Percentiles rank a stretch among this genome's conserved stretches.
phyloP scores from a whole-genome alignment of 2,113 vertebrate species.

The Oncorhynchus tshawytscha region DNA sequence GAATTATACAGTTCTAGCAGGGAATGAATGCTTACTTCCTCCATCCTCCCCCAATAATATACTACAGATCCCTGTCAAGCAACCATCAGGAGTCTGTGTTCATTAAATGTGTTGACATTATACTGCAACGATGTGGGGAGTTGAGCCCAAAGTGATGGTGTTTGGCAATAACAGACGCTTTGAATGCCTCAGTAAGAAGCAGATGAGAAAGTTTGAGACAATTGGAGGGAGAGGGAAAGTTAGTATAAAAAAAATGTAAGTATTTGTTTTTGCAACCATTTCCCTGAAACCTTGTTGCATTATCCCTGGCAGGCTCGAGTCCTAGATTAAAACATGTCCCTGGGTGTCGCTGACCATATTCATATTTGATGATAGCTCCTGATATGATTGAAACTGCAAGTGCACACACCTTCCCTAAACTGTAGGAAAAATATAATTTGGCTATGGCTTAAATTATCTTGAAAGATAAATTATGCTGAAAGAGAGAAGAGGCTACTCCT shows the following conservation, averaged over 20 bases:
- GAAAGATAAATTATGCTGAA: no score
- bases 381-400: slow-evolving; percentile 1
- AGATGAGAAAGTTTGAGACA: slow-evolving; percentile 31
- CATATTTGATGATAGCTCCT: slow-evolving; percentile 30
- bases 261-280: slow-evolving; percentile 8
- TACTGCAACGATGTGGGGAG: slow-evolving; percentile 14
- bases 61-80: slow-evolving; percentile 6
- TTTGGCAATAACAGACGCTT: slow-evolving; percentile 20
- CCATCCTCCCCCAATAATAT: slow-evolving; percentile 19
- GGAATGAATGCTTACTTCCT: neutral
- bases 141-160: neutral
- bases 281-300: slow-evolving; percentile 14
- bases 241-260: slow-evolving; percentile 2
- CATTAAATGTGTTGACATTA: slow-evolving; percentile 47
- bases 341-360: slow-evolving; percentile 5
- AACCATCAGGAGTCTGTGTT: slow-evolving; percentile 16
- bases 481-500: no score
- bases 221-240: slow-evolving; percentile 3
- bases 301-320: slow-evolving; percentile 10
- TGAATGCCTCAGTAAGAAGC: slow-evolving; percentile 23
- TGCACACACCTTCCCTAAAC: neutral
- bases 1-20: neutral
- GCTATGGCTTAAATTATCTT: neutral
- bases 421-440: slow-evolving; percentile 1
- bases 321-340: slow-evolving; percentile 28